These are phyloP conservation scores for Pocillopora grandis DNA, from an alignment of 92 coral and sea anemone species.

Conservation along the genomic window DNA sequence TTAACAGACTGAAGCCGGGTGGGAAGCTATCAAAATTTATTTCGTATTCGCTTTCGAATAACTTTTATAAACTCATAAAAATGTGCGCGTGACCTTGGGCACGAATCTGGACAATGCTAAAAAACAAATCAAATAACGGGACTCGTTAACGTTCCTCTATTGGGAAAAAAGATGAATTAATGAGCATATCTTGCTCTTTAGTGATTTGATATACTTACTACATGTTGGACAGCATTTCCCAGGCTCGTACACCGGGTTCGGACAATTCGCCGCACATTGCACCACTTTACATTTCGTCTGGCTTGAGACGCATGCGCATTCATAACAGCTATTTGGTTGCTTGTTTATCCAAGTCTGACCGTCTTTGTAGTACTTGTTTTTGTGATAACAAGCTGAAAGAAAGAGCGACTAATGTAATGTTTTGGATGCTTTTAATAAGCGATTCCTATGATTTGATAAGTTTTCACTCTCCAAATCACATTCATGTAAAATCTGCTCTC, in stretches of 20 bases:
- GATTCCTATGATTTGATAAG: not conserved
- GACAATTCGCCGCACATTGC: constrained; percentile 18
- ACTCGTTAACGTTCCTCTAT: too few species aligned
- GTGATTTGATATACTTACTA: constrained; percentile 1
- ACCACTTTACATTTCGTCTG: constrained; percentile 4
- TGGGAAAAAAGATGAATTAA: too few species aligned
- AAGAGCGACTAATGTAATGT: not conserved
- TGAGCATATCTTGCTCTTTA: too few species aligned
- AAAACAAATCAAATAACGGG: too few species aligned
- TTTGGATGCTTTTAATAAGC: not conserved
- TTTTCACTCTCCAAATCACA: not conserved
- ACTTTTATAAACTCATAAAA: too few species aligned
- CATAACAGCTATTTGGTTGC: constrained; percentile 2
- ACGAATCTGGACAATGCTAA: too few species aligned
- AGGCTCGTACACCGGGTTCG: constrained; percentile 34
- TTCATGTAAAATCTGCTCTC: too few species aligned
- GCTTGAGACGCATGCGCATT: constrained; percentile 19
- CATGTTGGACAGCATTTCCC: constrained; percentile 49
- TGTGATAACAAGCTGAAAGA: constrained; percentile 32
- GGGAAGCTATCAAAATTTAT: too few species aligned
- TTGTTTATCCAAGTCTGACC: constrained; percentile 39
- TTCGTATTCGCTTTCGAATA: too few species aligned
- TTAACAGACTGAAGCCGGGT: too few species aligned
- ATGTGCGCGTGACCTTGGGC: too few species aligned
- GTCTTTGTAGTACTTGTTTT: not conserved